Conservation (phyloP, 1,140 invertebrate species). For the Drosophila pseudoananassae region DNA sequence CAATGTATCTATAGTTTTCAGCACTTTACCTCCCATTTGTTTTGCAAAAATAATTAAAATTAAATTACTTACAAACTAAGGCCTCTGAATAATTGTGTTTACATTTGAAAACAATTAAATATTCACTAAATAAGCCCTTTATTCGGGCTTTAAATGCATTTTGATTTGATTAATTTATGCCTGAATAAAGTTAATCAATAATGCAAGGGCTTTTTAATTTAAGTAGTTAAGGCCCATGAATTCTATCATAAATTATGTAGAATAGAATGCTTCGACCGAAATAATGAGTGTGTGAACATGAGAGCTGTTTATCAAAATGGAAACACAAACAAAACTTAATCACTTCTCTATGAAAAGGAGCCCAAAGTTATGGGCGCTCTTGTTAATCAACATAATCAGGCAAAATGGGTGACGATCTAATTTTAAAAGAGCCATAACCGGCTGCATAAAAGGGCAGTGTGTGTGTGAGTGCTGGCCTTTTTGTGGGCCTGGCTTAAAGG, state of each 20-base stretch:
- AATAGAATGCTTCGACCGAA: background rate
- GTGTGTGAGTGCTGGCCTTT: background rate
- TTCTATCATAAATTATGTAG: background rate
- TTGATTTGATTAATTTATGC: background rate
- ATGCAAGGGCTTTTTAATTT: background rate
- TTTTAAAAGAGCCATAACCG: constrained; percentile 29
- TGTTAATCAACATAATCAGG: constrained; percentile 38
- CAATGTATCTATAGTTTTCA: too few species aligned
- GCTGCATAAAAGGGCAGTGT: constrained; percentile 21
- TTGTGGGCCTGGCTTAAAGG: constrained; percentile 13
- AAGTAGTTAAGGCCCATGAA: background rate
- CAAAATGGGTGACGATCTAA: constrained; percentile 30
- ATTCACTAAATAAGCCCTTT: background rate
- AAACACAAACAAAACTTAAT: background rate
- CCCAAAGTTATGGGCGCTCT: constrained; percentile 11
- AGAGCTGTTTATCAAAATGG: too few species aligned
- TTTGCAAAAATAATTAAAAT: background rate
- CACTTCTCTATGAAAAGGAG: background rate
- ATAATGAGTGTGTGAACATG: too few species aligned
- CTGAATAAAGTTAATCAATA: background rate
- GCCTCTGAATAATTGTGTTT: background rate
- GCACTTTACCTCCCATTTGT: background rate
- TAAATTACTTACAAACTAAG: background rate
- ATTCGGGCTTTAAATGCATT: background rate
- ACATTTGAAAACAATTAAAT: background rate